Evolutionary conservation across 2,113 vertebrate species (phyloP), one percentile per base, ranked within the genome.

Genomic region (Eurypyga helias): DNA sequence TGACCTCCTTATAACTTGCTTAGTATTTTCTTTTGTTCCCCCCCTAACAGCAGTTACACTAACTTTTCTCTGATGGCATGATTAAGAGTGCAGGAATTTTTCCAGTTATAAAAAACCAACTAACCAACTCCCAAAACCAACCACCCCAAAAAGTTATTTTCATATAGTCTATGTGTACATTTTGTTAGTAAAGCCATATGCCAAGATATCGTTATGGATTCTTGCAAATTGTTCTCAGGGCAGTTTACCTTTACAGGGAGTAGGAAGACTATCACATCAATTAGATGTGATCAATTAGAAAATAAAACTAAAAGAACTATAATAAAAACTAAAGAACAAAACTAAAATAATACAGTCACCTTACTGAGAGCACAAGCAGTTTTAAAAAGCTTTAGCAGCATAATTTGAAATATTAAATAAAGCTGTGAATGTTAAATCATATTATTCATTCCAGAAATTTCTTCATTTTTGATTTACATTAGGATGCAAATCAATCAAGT

Each of bases 401-500:
- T 67, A 31, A 51, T 55, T 90, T 75, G 69, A 77, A 76, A 45
- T 76, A 52, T n/a, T 83, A 62, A 84, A 71, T 14, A 84, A 79
- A 91, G 24, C 14, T 34, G 9, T 64, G 87, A 90, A 82, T 43
- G 26, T 67, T 82, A 87, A 71, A 84, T 62, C 4, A 85, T 51
- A 36, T 88, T 43, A 90, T 52, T 61, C 88, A 61, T 88, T 90
- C 29, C 19, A 83, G 41, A 90, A 85, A 72, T 33, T 1, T 25
- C 83, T 83, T 88, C 1, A 90, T 69, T 94, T 88, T 58, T 57
- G 79, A 80, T 90, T 93, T 73, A 31, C 29, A 78, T 91, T 90
- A 85, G 24, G 26, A 92, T 80, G 34, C 48, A 83, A 88, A 86
- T 77, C 88, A 83, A 80, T 58, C 36, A 90, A 82, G 2, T 1